A percentile compares a stretch with the other conserved stretches of the same genome.
phyloP scores from a whole-genome alignment of 2,797 vertebrate genomes.

The Semaprochilodus insignis region DNA sequence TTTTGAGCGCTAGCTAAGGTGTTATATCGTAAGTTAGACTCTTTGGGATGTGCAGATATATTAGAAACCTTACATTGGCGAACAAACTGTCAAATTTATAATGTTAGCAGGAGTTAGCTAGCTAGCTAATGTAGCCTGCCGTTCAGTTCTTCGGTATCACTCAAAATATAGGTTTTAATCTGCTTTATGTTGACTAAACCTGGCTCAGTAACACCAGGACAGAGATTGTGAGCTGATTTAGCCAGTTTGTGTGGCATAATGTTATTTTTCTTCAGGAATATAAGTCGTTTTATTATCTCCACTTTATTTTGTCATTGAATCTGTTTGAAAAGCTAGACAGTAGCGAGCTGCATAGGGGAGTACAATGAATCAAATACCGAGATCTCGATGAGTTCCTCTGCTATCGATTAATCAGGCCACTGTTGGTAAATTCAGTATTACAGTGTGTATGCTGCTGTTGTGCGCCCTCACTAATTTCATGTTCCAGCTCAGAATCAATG shows the following conservation, averaged over 20 bases:
- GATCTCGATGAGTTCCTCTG: not conserved
- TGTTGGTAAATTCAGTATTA: not conserved
- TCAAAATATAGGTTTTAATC: too few species aligned
- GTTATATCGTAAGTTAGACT: not conserved
- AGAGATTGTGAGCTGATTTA: too few species aligned
- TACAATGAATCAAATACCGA: not conserved
- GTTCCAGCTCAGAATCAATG: not conserved
- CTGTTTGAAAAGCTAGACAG: not conserved
- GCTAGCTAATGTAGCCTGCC: too few species aligned
- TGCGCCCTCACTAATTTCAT: not conserved
- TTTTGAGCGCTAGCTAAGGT: too few species aligned
- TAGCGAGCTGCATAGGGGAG: not conserved
- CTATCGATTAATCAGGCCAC: not conserved
- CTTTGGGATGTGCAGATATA: not conserved
- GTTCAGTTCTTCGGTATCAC: too few species aligned
- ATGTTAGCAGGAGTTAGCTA: not conserved
- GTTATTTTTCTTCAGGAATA: too few species aligned
- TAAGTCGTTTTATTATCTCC: not conserved
- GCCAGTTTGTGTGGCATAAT: too few species aligned
- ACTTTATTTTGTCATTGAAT: too few species aligned
- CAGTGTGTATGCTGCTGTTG: not conserved
- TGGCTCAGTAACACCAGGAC: too few species aligned
- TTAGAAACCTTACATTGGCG: not conserved
- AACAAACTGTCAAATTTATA: conserved; percentile 6
- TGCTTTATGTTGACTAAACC: too few species aligned